A percentile compares a stretch with the other conserved stretches of the same genome.
These are phyloP conservation scores for Hartigia nigra DNA, from an alignment of 2,888 invertebrate genomes.

Conservation along the genomic window DNA sequence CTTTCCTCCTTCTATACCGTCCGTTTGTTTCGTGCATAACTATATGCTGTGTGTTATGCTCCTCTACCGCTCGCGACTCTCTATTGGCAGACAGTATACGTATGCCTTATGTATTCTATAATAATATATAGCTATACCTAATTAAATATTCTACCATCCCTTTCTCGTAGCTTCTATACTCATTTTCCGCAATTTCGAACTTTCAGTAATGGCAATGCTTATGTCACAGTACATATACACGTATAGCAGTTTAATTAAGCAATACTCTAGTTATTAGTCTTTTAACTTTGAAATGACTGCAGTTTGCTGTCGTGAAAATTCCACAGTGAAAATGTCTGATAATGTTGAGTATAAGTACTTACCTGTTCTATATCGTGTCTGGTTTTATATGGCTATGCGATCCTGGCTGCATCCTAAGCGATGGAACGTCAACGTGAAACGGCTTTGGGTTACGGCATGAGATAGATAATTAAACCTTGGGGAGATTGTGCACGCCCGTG, in stretches of 20 bases:
- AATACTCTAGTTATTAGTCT: neutral
- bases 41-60: neutral
- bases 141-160: neutral
- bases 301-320: neutral
- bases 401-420: neutral
- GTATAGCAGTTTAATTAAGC: neutral
- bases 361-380: neutral
- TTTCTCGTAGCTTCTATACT: neutral
- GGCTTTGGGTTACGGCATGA: slow-evolving; percentile 22
- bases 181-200: neutral
- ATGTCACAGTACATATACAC: neutral
- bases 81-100: neutral
- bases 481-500: slow-evolving; percentile 29
- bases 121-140: neutral
- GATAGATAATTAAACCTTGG: slow-evolving; percentile 31
- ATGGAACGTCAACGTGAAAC: neutral
- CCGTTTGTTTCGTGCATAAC: slow-evolving; percentile 11
- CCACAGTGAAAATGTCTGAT: neutral
- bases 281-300: neutral
- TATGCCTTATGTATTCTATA: neutral
- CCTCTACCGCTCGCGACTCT: neutral
- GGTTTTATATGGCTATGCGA: neutral
- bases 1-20: neutral
- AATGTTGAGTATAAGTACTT: neutral
- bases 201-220: neutral